Evolutionary conservation across 2,888 invertebrate genomes (phyloP), one percentile per base, ranked within the genome.

Genomic region (Drepana falcataria): DNA sequence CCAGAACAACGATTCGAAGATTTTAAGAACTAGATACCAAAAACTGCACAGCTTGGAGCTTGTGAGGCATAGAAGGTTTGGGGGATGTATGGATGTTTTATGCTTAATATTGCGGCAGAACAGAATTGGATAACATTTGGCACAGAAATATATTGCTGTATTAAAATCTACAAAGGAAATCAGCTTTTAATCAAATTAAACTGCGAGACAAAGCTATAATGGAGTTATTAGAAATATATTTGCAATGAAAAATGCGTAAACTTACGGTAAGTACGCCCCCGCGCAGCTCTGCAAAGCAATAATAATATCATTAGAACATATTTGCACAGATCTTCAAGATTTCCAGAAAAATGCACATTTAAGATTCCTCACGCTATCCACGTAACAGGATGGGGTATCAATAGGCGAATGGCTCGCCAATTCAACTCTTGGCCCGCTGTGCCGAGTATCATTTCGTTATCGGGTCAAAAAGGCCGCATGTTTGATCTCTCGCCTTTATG

Each of bases 401-500:
- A 55, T 55, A 54, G 53, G 34, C 47, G 48, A 61, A 59, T 59
- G 55, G 61, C 53, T 57, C 62, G 57, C 66, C 68, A 73, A 75
- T 69, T 71, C 48, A 53, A 61, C 65, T 63, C 71, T 71, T 63
- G 61, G 60, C 55, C 68, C 73, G 65, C 60, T 57, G 62, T 60
- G 61, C 44, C 44, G 68, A 79, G 77, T 73, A 79, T 82, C 73
- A 83, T 77, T 78, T 79, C 71, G 73, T 79, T 81, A 79, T 77
- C 70, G 73, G 71, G 71, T 75, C 73, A 73, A 76, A 81, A 75
- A 71, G 66, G 59, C 64, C 65, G 60, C 59, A 56, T 75, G 77
- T 85, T 85, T 85, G 83, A 84, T 83, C 81, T 83, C 65, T 69
- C 81, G 81, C 79, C 71, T 73, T 75, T 75, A 75, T 79, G 79